Evolutionary conservation across 1,140 invertebrate genomes (phyloP).

Genomic region (Drosophila virilis): DNA sequence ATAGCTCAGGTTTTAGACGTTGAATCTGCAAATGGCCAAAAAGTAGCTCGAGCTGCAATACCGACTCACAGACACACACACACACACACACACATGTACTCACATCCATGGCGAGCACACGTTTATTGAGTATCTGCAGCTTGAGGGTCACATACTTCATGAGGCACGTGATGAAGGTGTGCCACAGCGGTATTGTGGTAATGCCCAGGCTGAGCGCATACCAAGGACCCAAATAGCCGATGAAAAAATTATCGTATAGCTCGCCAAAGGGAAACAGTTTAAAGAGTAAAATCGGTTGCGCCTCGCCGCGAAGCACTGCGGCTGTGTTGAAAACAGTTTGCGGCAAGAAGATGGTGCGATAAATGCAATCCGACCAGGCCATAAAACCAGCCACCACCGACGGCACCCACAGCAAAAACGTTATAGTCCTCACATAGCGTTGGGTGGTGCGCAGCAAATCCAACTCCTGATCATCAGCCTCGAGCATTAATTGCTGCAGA

Average conservation of each 20-base stretch:
- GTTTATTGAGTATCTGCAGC: conserved; percentile 57
- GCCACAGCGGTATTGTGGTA: conserved; percentile 75
- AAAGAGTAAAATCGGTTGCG: conserved; percentile 62
- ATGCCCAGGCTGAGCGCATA: conserved; percentile 63
- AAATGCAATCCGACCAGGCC: conserved; percentile 66
- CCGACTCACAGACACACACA: too few relatives aligned
- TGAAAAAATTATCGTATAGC: conserved; percentile 61
- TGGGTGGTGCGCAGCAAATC: conserved; percentile 39
- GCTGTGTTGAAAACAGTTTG: conserved; percentile 63
- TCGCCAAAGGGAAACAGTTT: conserved; percentile 70
- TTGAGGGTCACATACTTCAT: conserved; percentile 71
- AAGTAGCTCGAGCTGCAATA: too few relatives aligned
- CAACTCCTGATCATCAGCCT: conserved; percentile 51
- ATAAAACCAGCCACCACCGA: conserved; percentile 67
- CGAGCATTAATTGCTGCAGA: conserved; percentile 27
- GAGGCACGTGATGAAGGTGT: conserved; percentile 73
- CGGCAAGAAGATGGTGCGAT: conserved; percentile 64
- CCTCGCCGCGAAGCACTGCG: conserved; percentile 54
- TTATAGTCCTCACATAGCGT: conserved; percentile 53
- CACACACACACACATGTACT: background rate
- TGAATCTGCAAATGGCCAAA: conserved; percentile 24
- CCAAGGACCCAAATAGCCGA: conserved; percentile 67
- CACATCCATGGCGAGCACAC: conserved; percentile 63
- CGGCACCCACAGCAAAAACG: conserved; percentile 60
- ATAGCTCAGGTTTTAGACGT: conserved; percentile 28